phyloP scores from a whole-genome alignment of 2,113 vertebrate species.

The human (Homo sapiens) region DNA sequence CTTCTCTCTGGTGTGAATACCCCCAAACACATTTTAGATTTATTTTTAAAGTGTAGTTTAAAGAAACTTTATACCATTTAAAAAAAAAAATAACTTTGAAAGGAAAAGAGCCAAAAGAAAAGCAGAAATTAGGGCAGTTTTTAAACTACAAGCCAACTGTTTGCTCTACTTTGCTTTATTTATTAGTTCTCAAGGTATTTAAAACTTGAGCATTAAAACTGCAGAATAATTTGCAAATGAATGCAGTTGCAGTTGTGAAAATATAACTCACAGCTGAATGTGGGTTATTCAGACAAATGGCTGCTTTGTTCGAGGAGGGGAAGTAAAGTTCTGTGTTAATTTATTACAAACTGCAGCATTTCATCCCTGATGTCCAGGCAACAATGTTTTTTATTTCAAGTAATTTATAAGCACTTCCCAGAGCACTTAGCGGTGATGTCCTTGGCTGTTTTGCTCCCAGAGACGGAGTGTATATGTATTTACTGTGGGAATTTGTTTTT shows the following conservation, averaged over 20 bases:
- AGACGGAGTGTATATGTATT: conserved; percentile 88
- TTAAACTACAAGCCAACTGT: conserved; percentile 91
- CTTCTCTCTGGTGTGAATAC: conserved; percentile 75
- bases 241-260: conserved; percentile 96
- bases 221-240: conserved; percentile 97
- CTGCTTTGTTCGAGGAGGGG: conserved; percentile 88
- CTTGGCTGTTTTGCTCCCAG: conserved; percentile 85
- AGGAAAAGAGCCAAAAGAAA: conserved; percentile 79
- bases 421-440: conserved; percentile 88
- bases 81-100: conserved; percentile 80
- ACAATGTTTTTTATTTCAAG: conserved; percentile 93
- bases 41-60: conserved; percentile 81
- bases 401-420: conserved; percentile 92
- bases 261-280: conserved; percentile 95
- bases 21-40: conserved; percentile 73
- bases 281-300: conserved; percentile 93
- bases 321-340: conserved; percentile 93
- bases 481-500: conserved; percentile 94
- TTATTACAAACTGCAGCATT: conserved; percentile 97
- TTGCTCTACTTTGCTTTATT: conserved; percentile 93
- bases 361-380: conserved; percentile 96
- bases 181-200: conserved; percentile 95
- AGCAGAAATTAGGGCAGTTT: conserved; percentile 88
- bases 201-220: conserved; percentile 93
- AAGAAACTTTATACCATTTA: conserved; percentile 83